phyloP scores from a whole-genome alignment of 2,113 vertebrate species.

The Pterophyllum scalare region DNA sequence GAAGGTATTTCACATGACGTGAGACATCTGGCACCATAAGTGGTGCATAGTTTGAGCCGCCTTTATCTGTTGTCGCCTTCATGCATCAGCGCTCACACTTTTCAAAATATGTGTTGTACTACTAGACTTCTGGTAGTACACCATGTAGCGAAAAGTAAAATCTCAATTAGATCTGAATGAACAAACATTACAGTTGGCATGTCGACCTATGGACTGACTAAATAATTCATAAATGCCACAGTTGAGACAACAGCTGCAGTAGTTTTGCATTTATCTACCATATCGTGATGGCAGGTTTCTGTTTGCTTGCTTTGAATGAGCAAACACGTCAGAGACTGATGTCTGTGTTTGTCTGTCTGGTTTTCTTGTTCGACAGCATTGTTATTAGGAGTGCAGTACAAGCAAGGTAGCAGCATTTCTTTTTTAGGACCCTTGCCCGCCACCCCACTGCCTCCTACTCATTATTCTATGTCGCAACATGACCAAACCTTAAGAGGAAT shows the following conservation, averaged over 20 bases:
- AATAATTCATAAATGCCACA: slow-evolving; percentile 11
- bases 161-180: background rate
- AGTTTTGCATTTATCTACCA: slow-evolving; percentile 20
- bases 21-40: slow-evolving; percentile 9
- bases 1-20: slow-evolving; percentile 32
- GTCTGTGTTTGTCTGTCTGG: slow-evolving; percentile 33
- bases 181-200: slow-evolving; percentile 12
- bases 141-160: background rate
- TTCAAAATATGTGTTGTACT: background rate
- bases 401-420: background rate
- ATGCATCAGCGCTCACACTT: background rate
- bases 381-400: slow-evolving; percentile 37
- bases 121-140: background rate
- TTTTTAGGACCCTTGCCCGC: slow-evolving; percentile 28
- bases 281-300: slow-evolving; percentile 49
- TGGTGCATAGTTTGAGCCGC: background rate
- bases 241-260: slow-evolving; percentile 26
- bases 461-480: slow-evolving; percentile 69
- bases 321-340: slow-evolving; percentile 34
- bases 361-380: slow-evolving; percentile 35
- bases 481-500: slow-evolving; percentile 69
- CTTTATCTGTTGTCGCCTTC: slow-evolving; percentile 15
- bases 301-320: slow-evolving; percentile 50
- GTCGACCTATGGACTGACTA: background rate
- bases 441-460: slow-evolving; percentile 23